Conservation (phyloP, 2,113 vertebrate genomes). For the Prolemur simus region DNA sequence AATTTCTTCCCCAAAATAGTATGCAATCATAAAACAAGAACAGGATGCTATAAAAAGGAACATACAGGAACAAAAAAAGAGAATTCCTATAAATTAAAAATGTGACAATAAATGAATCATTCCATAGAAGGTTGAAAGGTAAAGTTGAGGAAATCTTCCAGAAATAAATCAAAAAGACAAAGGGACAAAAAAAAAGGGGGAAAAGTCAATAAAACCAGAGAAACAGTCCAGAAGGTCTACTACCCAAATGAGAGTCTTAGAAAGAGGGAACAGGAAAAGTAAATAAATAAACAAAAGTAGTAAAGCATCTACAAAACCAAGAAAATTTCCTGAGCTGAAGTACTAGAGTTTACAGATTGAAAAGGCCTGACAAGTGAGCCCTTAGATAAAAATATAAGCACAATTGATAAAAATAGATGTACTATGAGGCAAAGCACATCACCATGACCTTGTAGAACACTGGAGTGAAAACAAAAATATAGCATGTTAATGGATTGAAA, state of each 20-base stretch:
- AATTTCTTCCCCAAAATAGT: neutral
- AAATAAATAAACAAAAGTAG: neutral
- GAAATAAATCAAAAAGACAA: neutral
- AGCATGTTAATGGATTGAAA: neutral
- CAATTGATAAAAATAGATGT: constrained; percentile 9
- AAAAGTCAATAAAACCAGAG: constrained; percentile 10
- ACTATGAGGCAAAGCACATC: neutral
- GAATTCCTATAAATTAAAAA: constrained; percentile 28
- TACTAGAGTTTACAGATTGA: neutral
- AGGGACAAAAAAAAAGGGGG: neutral
- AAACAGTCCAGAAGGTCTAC: neutral
- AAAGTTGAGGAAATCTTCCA: neutral
- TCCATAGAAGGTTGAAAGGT: neutral
- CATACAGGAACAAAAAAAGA: neutral
- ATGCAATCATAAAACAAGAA: constrained; percentile 15
- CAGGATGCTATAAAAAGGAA: neutral
- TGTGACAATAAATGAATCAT: neutral
- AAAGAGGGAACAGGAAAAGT: neutral
- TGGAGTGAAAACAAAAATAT: neutral
- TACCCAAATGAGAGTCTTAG: neutral
- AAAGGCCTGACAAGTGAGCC: neutral
- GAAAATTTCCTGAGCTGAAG: constrained; percentile 3
- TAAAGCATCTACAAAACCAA: neutral
- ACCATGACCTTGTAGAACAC: neutral
- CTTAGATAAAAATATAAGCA: constrained; percentile 31